Percentiles rank a stretch among this genome's conserved stretches.
These are phyloP conservation scores for Gouania willdenowi DNA, from an alignment of 2,797 vertebrate genomes.

Conservation along the genomic window DNA sequence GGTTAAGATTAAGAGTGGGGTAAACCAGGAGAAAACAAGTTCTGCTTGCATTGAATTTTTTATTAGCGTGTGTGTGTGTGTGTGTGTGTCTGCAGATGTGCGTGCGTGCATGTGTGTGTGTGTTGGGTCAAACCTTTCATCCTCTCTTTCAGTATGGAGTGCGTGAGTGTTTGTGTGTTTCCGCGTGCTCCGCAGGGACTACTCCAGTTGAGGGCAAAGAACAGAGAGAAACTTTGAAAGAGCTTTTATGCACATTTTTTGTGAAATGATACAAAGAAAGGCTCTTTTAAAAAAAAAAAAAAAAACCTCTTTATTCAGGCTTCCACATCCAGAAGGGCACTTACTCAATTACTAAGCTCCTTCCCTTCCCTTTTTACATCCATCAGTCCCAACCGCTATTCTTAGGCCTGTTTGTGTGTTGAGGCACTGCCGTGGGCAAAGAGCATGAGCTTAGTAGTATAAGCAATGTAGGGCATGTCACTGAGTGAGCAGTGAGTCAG, in stretches of 20 bases:
- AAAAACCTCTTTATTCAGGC: constrained; percentile 56
- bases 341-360: constrained; percentile 69
- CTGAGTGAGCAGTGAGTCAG: constrained; percentile 55
- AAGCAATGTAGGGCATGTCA: constrained; percentile 57
- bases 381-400: constrained; percentile 63
- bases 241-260: constrained; percentile 81
- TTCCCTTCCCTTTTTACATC: constrained; percentile 48
- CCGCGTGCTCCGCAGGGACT: constrained; percentile 63
- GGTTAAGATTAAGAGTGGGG: constrained; percentile 32
- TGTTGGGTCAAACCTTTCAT: constrained; percentile 70
- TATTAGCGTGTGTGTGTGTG: constrained; percentile 30
- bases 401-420: constrained; percentile 63
- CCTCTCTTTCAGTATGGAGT: constrained; percentile 57
- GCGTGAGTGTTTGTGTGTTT: constrained; percentile 61
- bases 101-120: constrained; percentile 42
- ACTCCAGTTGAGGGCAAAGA: constrained; percentile 66
- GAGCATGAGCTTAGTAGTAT: constrained; percentile 52
- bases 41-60: constrained; percentile 62
- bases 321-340: constrained; percentile 67
- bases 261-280: constrained; percentile 71
- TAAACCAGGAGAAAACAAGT: constrained; percentile 16
- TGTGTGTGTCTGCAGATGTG: constrained; percentile 16
- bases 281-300: constrained; percentile 45
- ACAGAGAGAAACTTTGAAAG: constrained; percentile 64
- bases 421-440: constrained; percentile 53